phyloP scores from a whole-genome alignment of 2,888 invertebrate genomes.

The Lasioglossum morio region DNA sequence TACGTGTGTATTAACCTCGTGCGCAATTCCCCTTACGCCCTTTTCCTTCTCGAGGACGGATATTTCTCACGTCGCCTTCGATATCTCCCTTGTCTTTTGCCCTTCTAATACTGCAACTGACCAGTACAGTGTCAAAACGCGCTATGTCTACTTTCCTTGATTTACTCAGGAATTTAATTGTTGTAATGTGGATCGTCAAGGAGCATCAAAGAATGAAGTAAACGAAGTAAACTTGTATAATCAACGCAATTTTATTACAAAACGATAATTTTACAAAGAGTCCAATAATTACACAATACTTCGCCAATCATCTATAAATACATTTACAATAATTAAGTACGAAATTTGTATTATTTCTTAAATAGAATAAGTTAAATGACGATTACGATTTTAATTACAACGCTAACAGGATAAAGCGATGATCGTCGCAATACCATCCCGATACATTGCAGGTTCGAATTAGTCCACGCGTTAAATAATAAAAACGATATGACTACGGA shows the following conservation, averaged over 20 bases:
- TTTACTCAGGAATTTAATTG: background rate
- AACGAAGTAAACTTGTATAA: too few relatives aligned
- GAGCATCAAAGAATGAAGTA: background rate
- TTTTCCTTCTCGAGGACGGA: background rate
- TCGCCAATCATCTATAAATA: slow-evolving; percentile 33
- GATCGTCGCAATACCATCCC: background rate
- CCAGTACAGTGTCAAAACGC: background rate
- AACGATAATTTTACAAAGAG: background rate
- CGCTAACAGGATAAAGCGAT: background rate
- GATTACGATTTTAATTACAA: background rate
- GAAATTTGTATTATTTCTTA: slow-evolving; percentile 7
- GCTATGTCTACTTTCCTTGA: background rate
- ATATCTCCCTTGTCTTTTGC: background rate
- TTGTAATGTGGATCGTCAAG: background rate
- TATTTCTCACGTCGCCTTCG: background rate
- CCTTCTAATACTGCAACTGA: background rate
- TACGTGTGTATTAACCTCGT: slow-evolving; percentile 40
- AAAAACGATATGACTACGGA: background rate
- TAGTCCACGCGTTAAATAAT: background rate
- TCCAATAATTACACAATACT: slow-evolving; percentile 22
- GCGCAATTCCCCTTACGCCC: background rate
- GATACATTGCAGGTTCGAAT: background rate
- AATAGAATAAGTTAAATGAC: background rate
- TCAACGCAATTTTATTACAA: slow-evolving; percentile 33
- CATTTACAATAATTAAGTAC: slow-evolving; percentile 43